Base-by-base conservation (phyloP, 2,113 vertebrate species). In the Dromas ardeola region DNA sequence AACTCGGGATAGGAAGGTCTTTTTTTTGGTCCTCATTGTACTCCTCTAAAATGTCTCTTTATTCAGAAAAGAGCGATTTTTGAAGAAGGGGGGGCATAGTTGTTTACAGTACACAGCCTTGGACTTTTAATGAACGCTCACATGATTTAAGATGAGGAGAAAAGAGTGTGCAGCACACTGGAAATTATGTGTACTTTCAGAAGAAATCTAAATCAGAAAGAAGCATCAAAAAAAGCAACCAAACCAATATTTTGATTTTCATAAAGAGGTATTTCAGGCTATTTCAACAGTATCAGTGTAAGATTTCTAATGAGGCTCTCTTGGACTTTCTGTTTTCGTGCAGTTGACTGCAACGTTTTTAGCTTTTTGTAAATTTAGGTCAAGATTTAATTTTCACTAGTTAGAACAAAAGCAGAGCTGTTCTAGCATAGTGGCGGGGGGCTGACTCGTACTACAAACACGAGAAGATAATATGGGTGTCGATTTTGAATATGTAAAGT, bases 351-450 rank as follows among this genome's bases (percentile, higher is more conserved):
- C 66, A 86, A 97, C 89, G 63, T 81, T 95, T 92, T 93, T 95
- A 74, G 71, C 43, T 95, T 80, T 94, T 91, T 59, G 61, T 91
- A 94, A 96, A 97, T 96, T 91, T 98, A 96, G 96, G 92, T 95
- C 84, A 96, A 97, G 96, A 92, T 97, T 98, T 97, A 97, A 97
- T 98, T 98, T 97, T 93, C 71, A 49, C 81, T 79, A 83, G 74
- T 96, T 92, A 96, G 94, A 97, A 97, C 86, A 95, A 96, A 97
- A 97, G 95, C 94, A 86, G 96, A 97, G 94, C 93, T 78, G 72
- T 97, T 96, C 61, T 77, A 94, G 95, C 91, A 86, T 49, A 91
- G 89, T 71, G 47, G 84, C 69, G 83, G 72, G 13, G 66, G 70
- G 63, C 74, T 86, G 76, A 91, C 93, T 89, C 5, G 72, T 72